These are phyloP conservation scores for Melieria crassipennis DNA, from an alignment of 2,888 invertebrate genomes.

Conservation along the genomic window DNA sequence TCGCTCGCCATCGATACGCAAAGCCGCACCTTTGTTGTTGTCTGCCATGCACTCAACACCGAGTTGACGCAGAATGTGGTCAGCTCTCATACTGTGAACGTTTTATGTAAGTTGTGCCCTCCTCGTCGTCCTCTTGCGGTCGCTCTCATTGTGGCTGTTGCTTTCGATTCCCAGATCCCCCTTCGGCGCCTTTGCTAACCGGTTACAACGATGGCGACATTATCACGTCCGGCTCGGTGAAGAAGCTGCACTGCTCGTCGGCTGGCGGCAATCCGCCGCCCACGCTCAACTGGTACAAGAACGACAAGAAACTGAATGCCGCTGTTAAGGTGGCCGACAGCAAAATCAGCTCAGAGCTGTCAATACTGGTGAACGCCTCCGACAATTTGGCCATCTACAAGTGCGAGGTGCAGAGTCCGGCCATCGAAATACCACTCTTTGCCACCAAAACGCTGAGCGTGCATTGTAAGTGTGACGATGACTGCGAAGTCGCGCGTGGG, in stretches of 20 bases:
- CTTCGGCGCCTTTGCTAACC: slow-evolving; percentile 56
- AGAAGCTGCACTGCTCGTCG: slow-evolving; percentile 58
- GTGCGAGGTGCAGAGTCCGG: slow-evolving; percentile 60
- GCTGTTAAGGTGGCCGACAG: slow-evolving; percentile 54
- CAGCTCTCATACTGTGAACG: slow-evolving; percentile 61
- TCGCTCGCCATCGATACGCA: slow-evolving; percentile 55
- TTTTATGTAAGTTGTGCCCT: slow-evolving; percentile 55
- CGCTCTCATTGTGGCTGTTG: not conserved
- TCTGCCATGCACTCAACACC: slow-evolving; percentile 60
- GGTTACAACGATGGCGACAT: slow-evolving; percentile 61
- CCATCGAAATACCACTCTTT: slow-evolving; percentile 61
- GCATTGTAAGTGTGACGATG: slow-evolving; percentile 58
- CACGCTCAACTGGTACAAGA: slow-evolving; percentile 58
- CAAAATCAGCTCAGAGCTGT: slow-evolving; percentile 57
- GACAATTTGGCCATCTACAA: slow-evolving; percentile 63
- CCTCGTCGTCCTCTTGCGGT: not conserved
- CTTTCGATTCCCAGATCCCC: slow-evolving; percentile 51
- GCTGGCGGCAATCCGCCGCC: slow-evolving; percentile 61
- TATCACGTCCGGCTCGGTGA: slow-evolving; percentile 58
- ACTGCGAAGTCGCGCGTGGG: too few relatives aligned
- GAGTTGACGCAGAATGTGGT: slow-evolving; percentile 61
- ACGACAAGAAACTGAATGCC: slow-evolving; percentile 59
- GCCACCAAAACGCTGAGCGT: slow-evolving; percentile 59
- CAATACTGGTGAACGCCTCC: slow-evolving; percentile 58
- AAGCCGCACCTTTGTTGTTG: slow-evolving; percentile 57